Base-by-base conservation (phyloP, 2,113 vertebrate genomes). In the Triplophysa siluroides region DNA sequence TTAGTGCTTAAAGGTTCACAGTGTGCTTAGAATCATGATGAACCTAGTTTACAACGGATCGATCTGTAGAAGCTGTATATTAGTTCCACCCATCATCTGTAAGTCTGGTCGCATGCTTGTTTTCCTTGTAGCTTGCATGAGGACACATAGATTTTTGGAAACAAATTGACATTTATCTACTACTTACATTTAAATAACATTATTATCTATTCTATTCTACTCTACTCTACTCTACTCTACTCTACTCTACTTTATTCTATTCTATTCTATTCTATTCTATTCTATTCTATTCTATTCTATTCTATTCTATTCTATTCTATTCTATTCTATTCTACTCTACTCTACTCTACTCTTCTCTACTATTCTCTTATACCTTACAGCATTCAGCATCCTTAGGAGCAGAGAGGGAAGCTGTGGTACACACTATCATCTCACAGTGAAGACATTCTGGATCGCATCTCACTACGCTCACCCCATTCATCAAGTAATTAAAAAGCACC, bases 401-500 rank as follows among this genome's bases (percentile, higher is more conserved):
- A 29, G 18, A 71, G 41, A 23, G 33, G 21, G 13, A 72, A 72
- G 50, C 19, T 33, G 26, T 56, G 16, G 38, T 13, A 74, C 19
- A 33, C 2, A 26, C 71, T 61, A 16, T 62, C 29, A 62, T 75
- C 13, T 13, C 10, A 29, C 4, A 43, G 47, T 63, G 24, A 70
- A 79, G 56, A 68, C 24, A 14, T 62, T 58, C 50, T 47, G 7
- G 43, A 58, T 70, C 61, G 47, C 8, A 29, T 50, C 76, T 63
- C 80, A 29, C 61, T 52, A 50, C 19, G 18, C 65, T 63, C 72
- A 43, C 62, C 52, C 74, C 19, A 82, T 60, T 81, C 75, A 26
- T 63, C 50, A 76, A 65, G 68, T 83, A 79, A 83, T 83, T 85
- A 83, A 75, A 58, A 83, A 70, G 24, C 50, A 41, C 7, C 9